Conservation (phyloP, 2,797 vertebrate genomes). For the Hoplostethus atlanticus region DNA sequence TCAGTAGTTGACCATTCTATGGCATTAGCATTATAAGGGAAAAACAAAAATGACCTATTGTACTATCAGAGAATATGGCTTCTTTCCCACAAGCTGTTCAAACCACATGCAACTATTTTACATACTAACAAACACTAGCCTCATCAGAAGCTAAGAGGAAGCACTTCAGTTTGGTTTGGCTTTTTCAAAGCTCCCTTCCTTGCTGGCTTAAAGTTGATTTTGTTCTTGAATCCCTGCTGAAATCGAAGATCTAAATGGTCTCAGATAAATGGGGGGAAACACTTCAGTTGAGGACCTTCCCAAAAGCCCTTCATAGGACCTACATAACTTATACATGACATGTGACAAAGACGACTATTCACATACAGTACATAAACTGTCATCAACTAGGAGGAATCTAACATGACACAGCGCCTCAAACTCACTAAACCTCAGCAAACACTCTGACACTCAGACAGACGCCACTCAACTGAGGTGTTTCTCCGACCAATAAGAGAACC, state of each 20-base stretch:
- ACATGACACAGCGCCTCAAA: slow-evolving; percentile 5
- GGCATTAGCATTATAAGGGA: slow-evolving; percentile 33
- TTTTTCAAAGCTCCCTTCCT: slow-evolving; percentile 25
- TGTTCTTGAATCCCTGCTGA: slow-evolving; percentile 26
- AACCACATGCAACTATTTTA: slow-evolving; percentile 63
- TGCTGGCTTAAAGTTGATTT: slow-evolving; percentile 36
- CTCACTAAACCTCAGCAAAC: slow-evolving; percentile 3
- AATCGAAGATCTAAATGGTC: slow-evolving; percentile 16
- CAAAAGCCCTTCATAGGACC: slow-evolving; percentile 5
- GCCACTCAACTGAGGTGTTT: slow-evolving; percentile 19
- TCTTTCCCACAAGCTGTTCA: slow-evolving; percentile 61
- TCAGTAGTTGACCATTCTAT: slow-evolving; percentile 50
- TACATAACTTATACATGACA: slow-evolving; percentile 4
- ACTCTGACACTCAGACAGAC: not conserved
- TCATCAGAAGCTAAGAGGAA: slow-evolving; percentile 54
- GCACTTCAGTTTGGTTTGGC: slow-evolving; percentile 51
- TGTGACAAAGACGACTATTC: slow-evolving; percentile 6
- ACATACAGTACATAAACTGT: slow-evolving; percentile 15
- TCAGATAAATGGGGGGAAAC: slow-evolving; percentile 29
- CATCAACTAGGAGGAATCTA: not conserved
- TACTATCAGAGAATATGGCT: slow-evolving; percentile 64
- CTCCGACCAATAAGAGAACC: not conserved
- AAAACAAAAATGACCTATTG: slow-evolving; percentile 14
- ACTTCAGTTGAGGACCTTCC: slow-evolving; percentile 20
- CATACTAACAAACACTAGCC: slow-evolving; percentile 49